Conservation (phyloP, 2,797 vertebrate species). For the Streptopelia turtur region DNA sequence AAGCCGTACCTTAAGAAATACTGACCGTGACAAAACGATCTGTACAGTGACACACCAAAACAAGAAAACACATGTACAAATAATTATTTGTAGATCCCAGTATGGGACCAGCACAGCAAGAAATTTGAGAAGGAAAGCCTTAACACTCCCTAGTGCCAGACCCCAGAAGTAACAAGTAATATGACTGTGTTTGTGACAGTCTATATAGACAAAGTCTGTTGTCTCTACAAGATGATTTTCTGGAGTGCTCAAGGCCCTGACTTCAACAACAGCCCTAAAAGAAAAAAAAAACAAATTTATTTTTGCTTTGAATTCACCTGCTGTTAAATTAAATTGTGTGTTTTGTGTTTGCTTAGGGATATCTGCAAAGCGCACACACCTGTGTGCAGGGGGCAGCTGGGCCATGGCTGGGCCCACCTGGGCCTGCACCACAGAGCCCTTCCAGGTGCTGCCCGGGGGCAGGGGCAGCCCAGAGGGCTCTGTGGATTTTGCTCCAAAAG, state of each 20-base stretch:
- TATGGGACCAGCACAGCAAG: not conserved
- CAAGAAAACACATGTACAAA: not conserved
- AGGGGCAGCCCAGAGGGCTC: too few relatives aligned
- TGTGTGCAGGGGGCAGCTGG: not conserved
- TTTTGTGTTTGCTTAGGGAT: accelerated
- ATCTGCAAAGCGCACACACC: accelerated
- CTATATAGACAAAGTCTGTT: not conserved
- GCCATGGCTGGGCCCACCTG: accelerated
- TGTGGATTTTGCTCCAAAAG: accelerated
- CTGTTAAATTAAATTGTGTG: accelerated
- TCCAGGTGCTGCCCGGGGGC: too few relatives aligned
- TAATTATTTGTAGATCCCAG: not conserved
- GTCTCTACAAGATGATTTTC: too few relatives aligned
- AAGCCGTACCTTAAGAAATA: not conserved
- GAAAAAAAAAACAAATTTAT: not conserved
- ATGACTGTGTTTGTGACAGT: not conserved
- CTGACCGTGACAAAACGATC: not conserved
- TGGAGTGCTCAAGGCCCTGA: not conserved
- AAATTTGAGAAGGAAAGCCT: not conserved
- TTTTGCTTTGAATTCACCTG: not conserved
- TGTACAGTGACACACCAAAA: not conserved
- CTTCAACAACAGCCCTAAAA: not conserved
- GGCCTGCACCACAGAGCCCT: accelerated
- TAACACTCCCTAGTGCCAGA: not conserved
- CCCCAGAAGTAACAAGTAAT: not conserved